Evolutionary conservation across 1,140 invertebrate genomes (phyloP), one percentile per base, ranked within the genome.

Genomic region (Planococcus citri): DNA sequence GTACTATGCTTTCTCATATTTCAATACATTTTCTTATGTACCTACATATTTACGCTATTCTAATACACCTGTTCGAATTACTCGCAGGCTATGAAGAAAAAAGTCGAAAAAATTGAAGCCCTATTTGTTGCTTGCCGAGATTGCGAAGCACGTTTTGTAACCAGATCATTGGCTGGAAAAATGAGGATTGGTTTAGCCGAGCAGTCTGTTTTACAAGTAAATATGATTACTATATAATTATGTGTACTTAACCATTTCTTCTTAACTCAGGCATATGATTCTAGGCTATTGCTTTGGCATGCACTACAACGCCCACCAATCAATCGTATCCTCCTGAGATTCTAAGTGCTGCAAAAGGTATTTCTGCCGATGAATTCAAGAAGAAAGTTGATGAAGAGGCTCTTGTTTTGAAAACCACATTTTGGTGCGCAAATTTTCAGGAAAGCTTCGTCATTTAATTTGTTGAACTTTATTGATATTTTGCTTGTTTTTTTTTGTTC

Each of bases 131-230:
- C 95, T 0, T 98, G 95, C 78, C 84, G 90, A 69, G 83, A 88
- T 71, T 89, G 86, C 0, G 97, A 99, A 81, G 91, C 95, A 0
- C 84, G 92, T 67, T 99, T 89, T 79, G 80, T 99, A 0, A 92
- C 98, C 60, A 84, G 97, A 74, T 94, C 91, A 0, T 79, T 99
- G 1, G 86, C 89, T 72, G 97, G 97, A 12, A 99, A 99, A 80
- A 80, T 99, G 61, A 83, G 97, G 41, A 96, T 99, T 74, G 96
- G 96, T 2, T 81, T 99, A 68, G 97, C 96, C 0, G 97, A 99
- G 77, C 95, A 97, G 79, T 97, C 95, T 14, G 86, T 98, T 24
- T 80, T 99, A 17, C 89, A 91, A 77, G 82, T 83, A 75, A 71
- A 27, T 68, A 68, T 41, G 12, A 51, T 51, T 17, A 68, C 17